Percentiles rank a stretch among this genome's conserved stretches.
Conservation (phyloP, 2,888 invertebrate species). For the Odontomyia ornata region DNA sequence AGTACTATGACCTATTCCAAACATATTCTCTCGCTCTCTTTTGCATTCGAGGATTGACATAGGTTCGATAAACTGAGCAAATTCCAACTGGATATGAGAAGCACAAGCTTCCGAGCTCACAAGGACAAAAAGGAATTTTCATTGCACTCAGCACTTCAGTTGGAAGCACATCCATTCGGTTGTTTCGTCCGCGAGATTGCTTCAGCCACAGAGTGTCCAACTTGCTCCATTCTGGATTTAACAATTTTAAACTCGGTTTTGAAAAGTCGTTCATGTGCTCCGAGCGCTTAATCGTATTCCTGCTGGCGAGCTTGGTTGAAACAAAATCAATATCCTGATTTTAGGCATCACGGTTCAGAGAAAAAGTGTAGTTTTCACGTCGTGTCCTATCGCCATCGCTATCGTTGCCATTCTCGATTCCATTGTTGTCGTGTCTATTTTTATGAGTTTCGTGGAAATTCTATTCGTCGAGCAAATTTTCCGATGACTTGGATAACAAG, state of each 20-base stretch:
- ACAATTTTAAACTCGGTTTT: not conserved
- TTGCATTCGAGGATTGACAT: not conserved
- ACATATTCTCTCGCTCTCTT: conserved; percentile 14
- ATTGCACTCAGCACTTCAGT: conserved; percentile 46
- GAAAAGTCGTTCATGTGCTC: not conserved
- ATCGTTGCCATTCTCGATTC: not conserved
- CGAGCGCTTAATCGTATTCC: not conserved
- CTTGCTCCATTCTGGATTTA: not conserved
- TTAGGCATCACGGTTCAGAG: not conserved
- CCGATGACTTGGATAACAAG: conserved; percentile 17
- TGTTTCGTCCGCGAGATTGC: conserved; percentile 23
- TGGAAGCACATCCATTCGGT: conserved; percentile 45
- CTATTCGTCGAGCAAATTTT: not conserved
- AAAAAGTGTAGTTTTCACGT: not conserved
- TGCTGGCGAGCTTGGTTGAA: not conserved
- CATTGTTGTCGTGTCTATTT: not conserved
- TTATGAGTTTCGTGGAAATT: conserved; percentile 25
- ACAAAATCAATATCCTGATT: conserved; percentile 23
- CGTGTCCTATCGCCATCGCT: not conserved
- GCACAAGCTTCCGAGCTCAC: conserved; percentile 1
- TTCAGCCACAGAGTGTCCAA: not conserved
- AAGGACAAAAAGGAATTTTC: conserved; percentile 39
- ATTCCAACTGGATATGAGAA: conserved; percentile 3
- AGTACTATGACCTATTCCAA: not conserved
- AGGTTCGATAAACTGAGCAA: conserved; percentile 27